phyloP scores from a whole-genome alignment of 2,113 vertebrate genomes.

The Chelonoidis abingdonii region DNA sequence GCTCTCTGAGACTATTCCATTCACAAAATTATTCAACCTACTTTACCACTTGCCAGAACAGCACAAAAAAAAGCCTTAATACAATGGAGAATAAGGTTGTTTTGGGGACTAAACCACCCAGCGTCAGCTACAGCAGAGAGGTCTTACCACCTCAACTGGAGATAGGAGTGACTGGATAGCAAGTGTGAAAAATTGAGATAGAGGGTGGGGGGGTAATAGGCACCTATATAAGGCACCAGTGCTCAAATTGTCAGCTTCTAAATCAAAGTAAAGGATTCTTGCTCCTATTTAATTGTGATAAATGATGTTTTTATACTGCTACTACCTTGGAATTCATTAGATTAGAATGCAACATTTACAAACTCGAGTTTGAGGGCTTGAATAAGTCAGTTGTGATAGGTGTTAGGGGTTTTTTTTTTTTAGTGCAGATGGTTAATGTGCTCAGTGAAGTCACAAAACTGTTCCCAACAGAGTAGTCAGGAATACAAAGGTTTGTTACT shows the following conservation, averaged over 20 bases:
- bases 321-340: neutral
- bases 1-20: neutral
- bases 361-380: too few relatives aligned
- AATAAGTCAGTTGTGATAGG: neutral
- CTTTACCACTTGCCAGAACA: neutral
- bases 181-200: too few relatives aligned
- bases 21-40: neutral
- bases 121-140: neutral
- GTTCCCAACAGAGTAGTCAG: neutral
- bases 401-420: neutral
- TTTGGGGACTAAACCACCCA: neutral
- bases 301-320: neutral
- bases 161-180: too few relatives aligned
- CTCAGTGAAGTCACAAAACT: neutral
- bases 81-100: neutral
- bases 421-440: neutral
- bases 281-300: neutral
- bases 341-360: neutral
- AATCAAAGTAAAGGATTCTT: neutral
- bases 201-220: too few relatives aligned
- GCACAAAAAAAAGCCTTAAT: neutral
- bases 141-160: neutral
- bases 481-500: neutral
- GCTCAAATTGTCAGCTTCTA: neutral
- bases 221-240: too few relatives aligned